phyloP scores from a whole-genome alignment of 23 tunicate genomes.

The Styela plicata region DNA sequence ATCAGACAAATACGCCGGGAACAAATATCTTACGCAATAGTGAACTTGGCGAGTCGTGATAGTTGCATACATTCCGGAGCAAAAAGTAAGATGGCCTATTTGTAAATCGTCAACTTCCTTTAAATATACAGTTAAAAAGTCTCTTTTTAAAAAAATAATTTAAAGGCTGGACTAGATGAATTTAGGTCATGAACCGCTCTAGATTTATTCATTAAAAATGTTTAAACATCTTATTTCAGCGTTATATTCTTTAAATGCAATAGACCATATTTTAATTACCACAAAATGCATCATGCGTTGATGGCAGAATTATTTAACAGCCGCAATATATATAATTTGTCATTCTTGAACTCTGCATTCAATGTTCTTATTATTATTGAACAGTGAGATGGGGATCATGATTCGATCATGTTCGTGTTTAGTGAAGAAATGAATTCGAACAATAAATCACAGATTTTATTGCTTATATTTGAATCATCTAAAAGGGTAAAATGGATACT shows the following conservation, averaged over 20 bases:
- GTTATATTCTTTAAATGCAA: no score
- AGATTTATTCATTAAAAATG: no score
- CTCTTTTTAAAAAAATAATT: conserved; percentile 6
- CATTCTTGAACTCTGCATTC: no score
- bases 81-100: neutral
- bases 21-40: neutral
- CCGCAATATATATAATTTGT: no score
- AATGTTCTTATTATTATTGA: no score
- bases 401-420: conserved; percentile 24
- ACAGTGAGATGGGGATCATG: conserved; percentile 33
- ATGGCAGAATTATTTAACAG: no score
- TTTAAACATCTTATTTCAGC: no score
- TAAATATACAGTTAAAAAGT: neutral
- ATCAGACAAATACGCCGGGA: neutral
- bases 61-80: neutral
- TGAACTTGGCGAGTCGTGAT: neutral
- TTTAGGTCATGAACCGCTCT: no score
- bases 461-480: conserved; percentile 14
- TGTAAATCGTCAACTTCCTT: neutral
- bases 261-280: no score
- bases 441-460: neutral
- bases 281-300: no score
- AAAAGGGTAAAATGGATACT: conserved; percentile 25
- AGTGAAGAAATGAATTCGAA: conserved; percentile 2
- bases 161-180: neutral